Conservation (phyloP, 53 echinoderm and acorn worm genomes). For the Actinopyga echinites region DNA sequence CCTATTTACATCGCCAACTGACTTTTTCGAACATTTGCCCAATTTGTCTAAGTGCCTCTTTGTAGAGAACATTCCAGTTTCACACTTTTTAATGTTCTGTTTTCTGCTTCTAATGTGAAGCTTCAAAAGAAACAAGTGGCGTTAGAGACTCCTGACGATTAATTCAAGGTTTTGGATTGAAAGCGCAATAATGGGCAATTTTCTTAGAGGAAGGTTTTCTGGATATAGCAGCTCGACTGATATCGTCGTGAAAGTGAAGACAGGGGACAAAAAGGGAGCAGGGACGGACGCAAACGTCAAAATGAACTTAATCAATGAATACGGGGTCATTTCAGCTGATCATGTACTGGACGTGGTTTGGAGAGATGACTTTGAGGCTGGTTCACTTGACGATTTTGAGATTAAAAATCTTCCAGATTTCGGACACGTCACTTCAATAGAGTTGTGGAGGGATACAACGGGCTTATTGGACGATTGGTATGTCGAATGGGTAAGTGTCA, state of each 20-base stretch:
- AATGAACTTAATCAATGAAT: slow-evolving; percentile 61
- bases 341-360: slow-evolving; percentile 54
- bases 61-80: too few species aligned
- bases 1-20: too few species aligned
- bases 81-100: too few species aligned
- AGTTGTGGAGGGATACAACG: slow-evolving; percentile 64
- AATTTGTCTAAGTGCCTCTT: too few species aligned
- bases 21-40: too few species aligned
- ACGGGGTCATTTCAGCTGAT: slow-evolving; percentile 58
- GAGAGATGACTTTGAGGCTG: slow-evolving; percentile 76
- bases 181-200: too few species aligned
- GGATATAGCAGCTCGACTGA: too few species aligned
- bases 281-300: slow-evolving; percentile 77
- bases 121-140: too few species aligned
- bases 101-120: too few species aligned
- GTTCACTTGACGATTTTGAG: slow-evolving; percentile 59
- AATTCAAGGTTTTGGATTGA: too few species aligned
- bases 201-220: too few species aligned
- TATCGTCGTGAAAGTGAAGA: slow-evolving; percentile 59
- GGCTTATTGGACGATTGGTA: slow-evolving; percentile 71
- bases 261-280: slow-evolving; percentile 77
- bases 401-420: slow-evolving; percentile 65
- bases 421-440: slow-evolving; percentile 54
- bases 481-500: slow-evolving; percentile 62
- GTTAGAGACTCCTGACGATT: too few species aligned